Evolutionary conservation across 2,797 vertebrate genomes (phyloP).

Genomic region (Rachycentron canadum): DNA sequence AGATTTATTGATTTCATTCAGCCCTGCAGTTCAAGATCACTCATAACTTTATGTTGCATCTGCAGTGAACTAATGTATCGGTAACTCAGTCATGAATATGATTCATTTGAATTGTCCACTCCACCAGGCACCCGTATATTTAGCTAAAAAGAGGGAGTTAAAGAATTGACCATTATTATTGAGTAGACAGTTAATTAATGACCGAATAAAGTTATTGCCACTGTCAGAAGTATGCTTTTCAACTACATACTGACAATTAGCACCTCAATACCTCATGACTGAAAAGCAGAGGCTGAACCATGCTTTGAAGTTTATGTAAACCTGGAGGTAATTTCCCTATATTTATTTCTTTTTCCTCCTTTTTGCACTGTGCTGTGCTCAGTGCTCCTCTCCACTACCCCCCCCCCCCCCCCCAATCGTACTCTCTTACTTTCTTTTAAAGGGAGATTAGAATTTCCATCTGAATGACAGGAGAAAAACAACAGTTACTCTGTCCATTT

Average conservation of each 20-base stretch:
- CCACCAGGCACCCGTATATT: not conserved
- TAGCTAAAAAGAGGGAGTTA: not conserved
- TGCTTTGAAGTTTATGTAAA: constrained; percentile 83
- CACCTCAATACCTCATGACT: not conserved
- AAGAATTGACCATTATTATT: not conserved
- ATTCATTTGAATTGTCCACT: not conserved
- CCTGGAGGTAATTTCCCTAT: constrained; percentile 68
- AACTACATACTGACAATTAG: not conserved
- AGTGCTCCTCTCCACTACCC: constrained; percentile 51
- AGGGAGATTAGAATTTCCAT: constrained; percentile 97
- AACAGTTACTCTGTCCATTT: constrained; percentile 92
- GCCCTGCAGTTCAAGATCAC: not conserved
- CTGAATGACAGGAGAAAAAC: constrained; percentile 94
- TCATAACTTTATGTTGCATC: not conserved
- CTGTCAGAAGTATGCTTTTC: not conserved
- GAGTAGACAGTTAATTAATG: not conserved
- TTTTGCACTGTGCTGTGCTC: constrained; percentile 43
- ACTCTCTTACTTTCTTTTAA: constrained; percentile 78
- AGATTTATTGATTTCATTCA: not conserved
- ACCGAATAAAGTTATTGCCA: not conserved
- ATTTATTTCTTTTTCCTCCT: constrained; percentile 54
- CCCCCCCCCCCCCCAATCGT: constrained; percentile 59
- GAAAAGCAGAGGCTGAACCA: constrained; percentile 78
- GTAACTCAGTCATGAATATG: not conserved
- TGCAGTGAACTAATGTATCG: not conserved